Conservation (phyloP, 53 echinoderm and acorn worm species). For the Glandiceps talaboti region DNA sequence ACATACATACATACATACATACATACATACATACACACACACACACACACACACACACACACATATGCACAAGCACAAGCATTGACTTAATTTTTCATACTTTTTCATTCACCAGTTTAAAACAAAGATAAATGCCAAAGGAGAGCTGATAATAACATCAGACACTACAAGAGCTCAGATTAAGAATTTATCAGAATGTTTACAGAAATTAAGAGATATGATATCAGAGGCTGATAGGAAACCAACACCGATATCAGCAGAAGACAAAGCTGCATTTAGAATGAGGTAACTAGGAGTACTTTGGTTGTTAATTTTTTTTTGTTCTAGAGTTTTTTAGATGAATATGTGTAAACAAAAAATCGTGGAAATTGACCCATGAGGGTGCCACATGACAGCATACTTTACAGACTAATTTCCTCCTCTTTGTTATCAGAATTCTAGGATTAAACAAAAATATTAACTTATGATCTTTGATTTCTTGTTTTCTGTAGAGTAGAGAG, state of each 20-base stretch:
- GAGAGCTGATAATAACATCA: constrained; percentile 59
- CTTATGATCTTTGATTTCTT: too few relatives aligned
- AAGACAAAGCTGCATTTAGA: constrained; percentile 55
- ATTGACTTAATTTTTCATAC: too few relatives aligned
- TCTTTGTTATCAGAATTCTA: too few relatives aligned
- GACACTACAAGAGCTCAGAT: constrained; percentile 80
- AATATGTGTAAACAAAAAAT: not conserved
- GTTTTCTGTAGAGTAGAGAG: constrained; percentile 56
- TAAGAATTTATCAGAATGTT: constrained; percentile 74
- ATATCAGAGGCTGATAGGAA: constrained; percentile 56
- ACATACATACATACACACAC: too few relatives aligned
- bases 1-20: too few relatives aligned
- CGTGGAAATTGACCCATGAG: not conserved
- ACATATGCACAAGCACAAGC: too few relatives aligned
- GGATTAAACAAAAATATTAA: too few relatives aligned
- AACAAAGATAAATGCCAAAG: constrained; percentile 61
- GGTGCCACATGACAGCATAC: not conserved
- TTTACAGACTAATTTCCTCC: not conserved
- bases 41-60: too few relatives aligned
- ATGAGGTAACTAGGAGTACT: too few relatives aligned
- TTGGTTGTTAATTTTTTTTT: too few relatives aligned
- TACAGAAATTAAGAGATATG: constrained; percentile 75
- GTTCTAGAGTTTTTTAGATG: too few relatives aligned
- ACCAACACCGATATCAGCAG: constrained; percentile 61
- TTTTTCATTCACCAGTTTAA: too few relatives aligned